Evolutionary conservation across 1,140 invertebrate genomes (phyloP).

Genomic region (Sitobion miscanthi): DNA sequence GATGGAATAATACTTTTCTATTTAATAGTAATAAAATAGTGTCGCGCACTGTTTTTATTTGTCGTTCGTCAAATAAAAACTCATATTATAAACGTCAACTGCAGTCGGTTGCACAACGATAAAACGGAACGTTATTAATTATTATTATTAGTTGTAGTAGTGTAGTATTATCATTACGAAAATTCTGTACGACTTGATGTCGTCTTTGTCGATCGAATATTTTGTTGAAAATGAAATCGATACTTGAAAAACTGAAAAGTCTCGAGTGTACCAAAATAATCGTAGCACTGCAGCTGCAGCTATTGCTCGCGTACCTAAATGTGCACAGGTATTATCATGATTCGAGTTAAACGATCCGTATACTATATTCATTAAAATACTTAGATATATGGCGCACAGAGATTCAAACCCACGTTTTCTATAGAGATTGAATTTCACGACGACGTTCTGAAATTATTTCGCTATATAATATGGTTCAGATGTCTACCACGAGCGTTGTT

Average conservation of each 20-base stretch:
- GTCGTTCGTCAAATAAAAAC: background rate
- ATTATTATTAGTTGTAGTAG: background rate
- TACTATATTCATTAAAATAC: background rate
- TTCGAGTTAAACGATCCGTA: background rate
- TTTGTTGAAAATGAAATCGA: background rate
- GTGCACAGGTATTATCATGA: background rate
- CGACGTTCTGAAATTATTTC: constrained; percentile 8
- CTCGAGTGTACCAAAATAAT: background rate
- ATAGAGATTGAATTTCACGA: constrained; percentile 10
- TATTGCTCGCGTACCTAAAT: background rate
- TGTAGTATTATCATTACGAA: no score
- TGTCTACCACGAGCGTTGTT: constrained; percentile 1
- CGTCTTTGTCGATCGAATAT: background rate
- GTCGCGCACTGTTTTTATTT: background rate
- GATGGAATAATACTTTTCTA: background rate
- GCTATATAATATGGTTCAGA: background rate
- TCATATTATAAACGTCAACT: background rate
- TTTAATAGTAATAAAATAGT: no score
- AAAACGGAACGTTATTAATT: background rate
- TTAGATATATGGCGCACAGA: background rate
- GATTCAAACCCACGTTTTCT: background rate
- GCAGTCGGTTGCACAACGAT: background rate
- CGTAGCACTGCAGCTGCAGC: background rate
- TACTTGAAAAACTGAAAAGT: background rate
- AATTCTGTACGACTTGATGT: background rate